Conservation (phyloP, 2,888 invertebrate genomes). For the Dryobota labecula region DNA sequence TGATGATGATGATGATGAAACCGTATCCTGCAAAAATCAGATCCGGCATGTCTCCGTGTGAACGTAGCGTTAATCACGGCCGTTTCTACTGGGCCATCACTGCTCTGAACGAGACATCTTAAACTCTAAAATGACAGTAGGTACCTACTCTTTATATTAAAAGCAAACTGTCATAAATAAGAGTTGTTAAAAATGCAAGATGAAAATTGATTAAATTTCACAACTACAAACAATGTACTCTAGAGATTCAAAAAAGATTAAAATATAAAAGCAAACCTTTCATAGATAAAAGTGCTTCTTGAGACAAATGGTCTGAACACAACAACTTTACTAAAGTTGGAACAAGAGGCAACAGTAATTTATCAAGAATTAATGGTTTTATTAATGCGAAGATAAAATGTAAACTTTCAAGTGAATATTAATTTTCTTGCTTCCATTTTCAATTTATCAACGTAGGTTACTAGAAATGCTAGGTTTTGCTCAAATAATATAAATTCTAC, state of each 20-base stretch:
- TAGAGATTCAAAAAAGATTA: slow-evolving; percentile 17
- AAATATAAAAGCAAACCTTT: slow-evolving; percentile 18
- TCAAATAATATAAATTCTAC: no score
- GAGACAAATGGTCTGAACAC: slow-evolving; percentile 55
- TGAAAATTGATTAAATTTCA: slow-evolving; percentile 31
- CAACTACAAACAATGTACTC: slow-evolving; percentile 9
- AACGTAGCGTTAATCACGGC: no score
- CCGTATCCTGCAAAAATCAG: no score
- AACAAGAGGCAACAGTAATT: slow-evolving; percentile 56
- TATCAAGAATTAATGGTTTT: slow-evolving; percentile 63
- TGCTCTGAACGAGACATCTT: background rate
- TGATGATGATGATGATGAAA: no score
- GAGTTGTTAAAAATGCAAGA: slow-evolving; percentile 1
- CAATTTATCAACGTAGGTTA: slow-evolving; percentile 25
- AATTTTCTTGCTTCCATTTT: slow-evolving; percentile 40
- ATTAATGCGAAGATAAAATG: slow-evolving; percentile 56
- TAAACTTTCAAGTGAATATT: slow-evolving; percentile 40
- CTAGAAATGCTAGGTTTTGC: no score
- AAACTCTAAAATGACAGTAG: background rate
- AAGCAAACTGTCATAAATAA: background rate
- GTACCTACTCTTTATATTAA: background rate
- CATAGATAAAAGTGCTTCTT: slow-evolving; percentile 28
- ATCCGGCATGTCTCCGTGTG: no score
- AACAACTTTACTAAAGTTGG: slow-evolving; percentile 53
- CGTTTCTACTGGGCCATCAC: no score